Conservation (phyloP, 2,797 vertebrate species). For the Cercopithecus petaurista region DNA sequence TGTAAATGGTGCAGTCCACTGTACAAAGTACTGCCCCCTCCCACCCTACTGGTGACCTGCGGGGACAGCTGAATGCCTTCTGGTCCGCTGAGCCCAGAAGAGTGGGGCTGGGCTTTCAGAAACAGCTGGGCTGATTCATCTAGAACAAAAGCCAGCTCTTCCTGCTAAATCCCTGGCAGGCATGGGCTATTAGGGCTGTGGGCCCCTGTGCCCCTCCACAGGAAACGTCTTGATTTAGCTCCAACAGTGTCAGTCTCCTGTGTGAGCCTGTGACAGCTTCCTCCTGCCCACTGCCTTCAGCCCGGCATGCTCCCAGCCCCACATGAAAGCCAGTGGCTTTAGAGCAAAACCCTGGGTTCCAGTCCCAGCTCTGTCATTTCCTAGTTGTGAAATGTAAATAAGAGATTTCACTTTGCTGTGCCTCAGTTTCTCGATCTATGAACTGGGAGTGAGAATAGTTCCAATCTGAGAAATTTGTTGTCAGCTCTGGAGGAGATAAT, state of each 20-base stretch:
- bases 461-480: background rate
- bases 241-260: background rate
- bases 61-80: conserved; percentile 73
- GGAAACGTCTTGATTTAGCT: background rate
- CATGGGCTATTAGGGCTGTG: background rate
- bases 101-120: conserved; percentile 65
- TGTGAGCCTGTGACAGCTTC: background rate
- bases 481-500: background rate
- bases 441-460: background rate
- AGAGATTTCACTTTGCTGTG: background rate
- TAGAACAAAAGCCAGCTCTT: conserved; percentile 77
- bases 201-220: background rate
- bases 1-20: conserved; percentile 50
- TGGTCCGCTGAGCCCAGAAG: conserved; percentile 53
- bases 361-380: background rate
- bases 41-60: conserved; percentile 59
- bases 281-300: background rate
- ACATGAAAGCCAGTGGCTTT: background rate
- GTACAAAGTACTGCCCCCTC: conserved; percentile 33
- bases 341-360: background rate
- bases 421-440: background rate
- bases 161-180: conserved; percentile 62
- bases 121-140: conserved; percentile 74
- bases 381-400: background rate
- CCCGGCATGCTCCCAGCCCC: background rate